phyloP scores from a whole-genome alignment of 2,888 invertebrate genomes.

The Acanthosepion esculentum region DNA sequence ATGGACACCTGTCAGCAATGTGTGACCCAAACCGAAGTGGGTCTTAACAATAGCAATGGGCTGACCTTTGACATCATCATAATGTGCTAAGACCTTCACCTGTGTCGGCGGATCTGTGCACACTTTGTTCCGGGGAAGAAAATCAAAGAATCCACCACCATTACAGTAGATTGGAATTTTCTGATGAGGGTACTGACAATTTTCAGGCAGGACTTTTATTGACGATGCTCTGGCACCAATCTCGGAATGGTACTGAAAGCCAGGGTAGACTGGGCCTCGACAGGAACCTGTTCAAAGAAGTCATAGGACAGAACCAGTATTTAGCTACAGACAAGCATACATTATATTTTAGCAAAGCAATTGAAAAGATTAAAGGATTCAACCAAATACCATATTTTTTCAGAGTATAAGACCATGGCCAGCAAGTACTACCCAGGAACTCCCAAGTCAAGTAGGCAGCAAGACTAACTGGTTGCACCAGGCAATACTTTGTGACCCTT shows the following conservation, averaged over 20 bases:
- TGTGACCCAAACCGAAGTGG: conserved; percentile 61
- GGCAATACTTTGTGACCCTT: too few relatives aligned
- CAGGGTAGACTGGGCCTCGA: conserved; percentile 66
- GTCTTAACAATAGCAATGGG: conserved; percentile 66
- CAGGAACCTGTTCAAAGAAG: conserved; percentile 57
- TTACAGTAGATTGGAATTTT: conserved; percentile 56
- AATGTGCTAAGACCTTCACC: conserved; percentile 54
- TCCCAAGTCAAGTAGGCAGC: too few relatives aligned
- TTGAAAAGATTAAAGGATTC: too few relatives aligned
- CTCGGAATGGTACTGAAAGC: conserved; percentile 65
- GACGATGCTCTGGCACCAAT: conserved; percentile 59
- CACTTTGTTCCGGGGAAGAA: conserved; percentile 44
- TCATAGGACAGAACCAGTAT: not conserved
- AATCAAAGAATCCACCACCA: conserved; percentile 62
- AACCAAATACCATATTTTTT: too few relatives aligned
- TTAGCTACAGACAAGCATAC: not conserved
- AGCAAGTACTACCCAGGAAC: too few relatives aligned
- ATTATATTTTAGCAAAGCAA: not conserved
- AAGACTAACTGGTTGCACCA: too few relatives aligned
- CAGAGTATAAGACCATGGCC: too few relatives aligned
- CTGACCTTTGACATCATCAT: conserved; percentile 53
- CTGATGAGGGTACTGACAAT: not conserved
- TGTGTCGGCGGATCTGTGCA: conserved; percentile 35
- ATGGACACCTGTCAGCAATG: conserved; percentile 66
- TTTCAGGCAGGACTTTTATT: conserved; percentile 47